Evolutionary conservation across 2,797 vertebrate genomes (phyloP).

Genomic region (Siniperca obscura): DNA sequence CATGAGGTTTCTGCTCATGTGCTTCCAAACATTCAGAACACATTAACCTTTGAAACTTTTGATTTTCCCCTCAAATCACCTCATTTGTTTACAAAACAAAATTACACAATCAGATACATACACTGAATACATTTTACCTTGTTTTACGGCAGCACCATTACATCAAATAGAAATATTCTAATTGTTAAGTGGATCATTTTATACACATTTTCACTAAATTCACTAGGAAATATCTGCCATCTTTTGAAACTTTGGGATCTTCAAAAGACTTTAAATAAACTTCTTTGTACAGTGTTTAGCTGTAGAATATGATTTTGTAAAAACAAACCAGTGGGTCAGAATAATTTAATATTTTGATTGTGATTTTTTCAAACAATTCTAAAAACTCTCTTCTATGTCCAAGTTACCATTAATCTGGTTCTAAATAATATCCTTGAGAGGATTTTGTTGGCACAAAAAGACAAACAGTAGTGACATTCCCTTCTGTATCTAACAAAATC

Average conservation of each 20-base stretch:
- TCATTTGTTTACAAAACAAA: not conserved
- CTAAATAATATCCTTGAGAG: not conserved
- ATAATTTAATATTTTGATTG: slow-evolving; percentile 6
- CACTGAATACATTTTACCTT: not conserved
- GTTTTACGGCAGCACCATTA: not conserved
- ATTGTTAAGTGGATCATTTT: not conserved
- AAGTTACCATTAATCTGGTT: not conserved
- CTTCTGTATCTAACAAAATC: not conserved
- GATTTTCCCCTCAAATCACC: not conserved
- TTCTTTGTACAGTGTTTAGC: not conserved
- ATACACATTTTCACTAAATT: not conserved
- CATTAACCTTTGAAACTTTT: not conserved
- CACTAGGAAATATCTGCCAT: not conserved
- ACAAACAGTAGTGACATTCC: not conserved
- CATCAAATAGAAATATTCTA: not conserved
- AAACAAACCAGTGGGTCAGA: not conserved
- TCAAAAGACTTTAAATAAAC: not conserved
- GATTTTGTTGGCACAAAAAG: not conserved
- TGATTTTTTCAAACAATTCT: not conserved
- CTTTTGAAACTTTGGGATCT: not conserved
- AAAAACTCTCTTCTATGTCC: not conserved
- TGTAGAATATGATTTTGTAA: not conserved
- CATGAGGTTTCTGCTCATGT: not conserved
- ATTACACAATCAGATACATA: not conserved
- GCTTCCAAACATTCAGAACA: not conserved